A percentile compares a stretch with the other conserved stretches of the same genome.
These are phyloP conservation scores for Alviniconcha strummeri DNA, from an alignment of 2,888 invertebrate genomes.

Conservation along the genomic window DNA sequence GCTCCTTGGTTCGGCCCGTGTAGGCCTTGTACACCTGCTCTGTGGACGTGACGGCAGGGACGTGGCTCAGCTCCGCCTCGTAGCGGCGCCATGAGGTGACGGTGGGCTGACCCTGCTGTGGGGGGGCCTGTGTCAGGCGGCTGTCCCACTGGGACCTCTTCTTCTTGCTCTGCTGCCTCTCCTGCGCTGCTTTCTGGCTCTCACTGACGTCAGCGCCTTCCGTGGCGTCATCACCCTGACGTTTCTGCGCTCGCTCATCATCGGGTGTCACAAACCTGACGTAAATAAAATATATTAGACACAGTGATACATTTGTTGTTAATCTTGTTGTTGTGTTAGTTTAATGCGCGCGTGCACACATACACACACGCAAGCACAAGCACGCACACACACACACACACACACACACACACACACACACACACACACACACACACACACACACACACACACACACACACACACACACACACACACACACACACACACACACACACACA, in stretches of 20 bases:
- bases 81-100: constrained; percentile 25
- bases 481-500: background rate
- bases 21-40: constrained; percentile 50
- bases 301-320: no score
- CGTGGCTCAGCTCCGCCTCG: constrained; percentile 33
- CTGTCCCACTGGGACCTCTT: constrained; percentile 20
- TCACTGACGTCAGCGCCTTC: background rate
- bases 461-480: background rate
- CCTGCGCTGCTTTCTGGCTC: background rate
- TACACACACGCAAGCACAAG: background rate
- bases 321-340: no score
- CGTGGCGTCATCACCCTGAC: background rate
- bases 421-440: background rate
- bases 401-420: constrained; percentile 15
- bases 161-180: background rate
- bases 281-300: background rate
- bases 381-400: constrained; percentile 11
- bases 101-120: background rate
- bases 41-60: constrained; percentile 45
- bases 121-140: background rate
- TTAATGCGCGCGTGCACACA: background rate
- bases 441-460: background rate
- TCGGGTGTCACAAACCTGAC: background rate
- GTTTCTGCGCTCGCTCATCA: background rate
- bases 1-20: constrained; percentile 41